Evolutionary conservation across 1,140 invertebrate species (phyloP), one percentile per base, ranked within the genome.

Genomic region (Medauroidea extradentata): DNA sequence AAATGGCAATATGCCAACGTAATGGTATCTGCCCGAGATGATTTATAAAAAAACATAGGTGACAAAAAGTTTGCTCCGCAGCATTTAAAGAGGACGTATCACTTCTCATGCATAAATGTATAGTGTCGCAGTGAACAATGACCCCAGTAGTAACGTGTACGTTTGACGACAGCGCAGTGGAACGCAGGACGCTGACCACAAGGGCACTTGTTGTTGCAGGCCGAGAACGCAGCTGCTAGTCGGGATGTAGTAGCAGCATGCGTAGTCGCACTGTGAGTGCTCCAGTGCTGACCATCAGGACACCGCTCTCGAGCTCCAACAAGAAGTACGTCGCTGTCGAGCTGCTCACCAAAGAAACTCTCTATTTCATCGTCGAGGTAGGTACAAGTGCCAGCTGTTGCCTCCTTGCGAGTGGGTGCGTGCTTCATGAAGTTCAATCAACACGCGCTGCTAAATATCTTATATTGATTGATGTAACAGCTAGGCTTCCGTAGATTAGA

Each of bases 291-390:
- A 60, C 63, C 44, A 66, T 65, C 50, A 57, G 29, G 58, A 52
- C 61, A 42, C 46, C 53, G 25, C 59, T 59, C 46, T 41, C 61
- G 49, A 53, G 57, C n/a, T 54, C 57, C 8, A 57, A 14, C 29
- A 59, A 59, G 43, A 59, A 63, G 46, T 59, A 59, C 42, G 57
- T 46, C 16, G 57, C 57, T 34, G 57, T 59, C 14, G 42, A 62
- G 51, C 57, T 57, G 5, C 77, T 83, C 59, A 78, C 79, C 50
- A 79, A 79, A 74, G 77, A 85, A 69, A 82, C 81, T 44, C 77
- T 86, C 66, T 83, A 83, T 71, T 85, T 85, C 72, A 75, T 84
- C 64, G 83, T 85, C 57, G 80, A 82, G 73, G 81, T 83, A 72
- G 73, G 73, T 59, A 18, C 29, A 11, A 11, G 29, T 11, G 4